A percentile compares a stretch with the other conserved stretches of the same genome.
Evolutionary conservation across 2,113 vertebrate species (phyloP).

Genomic region (Oreocharis arfaki): DNA sequence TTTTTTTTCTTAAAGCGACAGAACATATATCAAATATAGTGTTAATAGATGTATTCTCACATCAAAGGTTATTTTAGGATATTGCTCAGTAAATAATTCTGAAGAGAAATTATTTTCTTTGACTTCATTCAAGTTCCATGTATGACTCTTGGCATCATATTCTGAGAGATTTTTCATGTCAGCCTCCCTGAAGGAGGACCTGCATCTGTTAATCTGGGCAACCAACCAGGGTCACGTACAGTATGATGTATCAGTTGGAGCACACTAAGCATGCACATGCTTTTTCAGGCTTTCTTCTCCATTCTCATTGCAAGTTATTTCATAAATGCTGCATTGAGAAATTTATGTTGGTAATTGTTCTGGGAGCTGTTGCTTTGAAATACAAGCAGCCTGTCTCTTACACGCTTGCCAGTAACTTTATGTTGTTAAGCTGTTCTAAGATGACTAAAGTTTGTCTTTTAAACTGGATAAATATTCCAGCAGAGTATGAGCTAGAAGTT

Average conservation of each 20-base stretch:
- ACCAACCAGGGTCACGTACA: background rate
- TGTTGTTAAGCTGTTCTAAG: background rate
- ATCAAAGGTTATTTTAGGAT: background rate
- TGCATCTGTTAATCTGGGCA: slow-evolving; percentile 29
- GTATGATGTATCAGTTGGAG: background rate
- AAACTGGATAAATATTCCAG: background rate
- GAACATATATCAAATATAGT: background rate
- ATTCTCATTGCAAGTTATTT: background rate
- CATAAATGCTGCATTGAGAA: background rate
- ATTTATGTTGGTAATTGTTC: background rate
- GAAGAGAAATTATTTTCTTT: background rate
- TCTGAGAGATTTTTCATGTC: background rate
- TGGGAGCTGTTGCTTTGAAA: slow-evolving; percentile 1
- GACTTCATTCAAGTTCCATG: background rate
- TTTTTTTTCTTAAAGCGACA: background rate
- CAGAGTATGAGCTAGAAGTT: background rate
- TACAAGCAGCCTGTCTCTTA: background rate
- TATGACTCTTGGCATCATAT: background rate
- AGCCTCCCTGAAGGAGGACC: background rate
- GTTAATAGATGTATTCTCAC: background rate
- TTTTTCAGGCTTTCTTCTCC: background rate
- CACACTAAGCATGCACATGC: background rate
- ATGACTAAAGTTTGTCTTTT: background rate
- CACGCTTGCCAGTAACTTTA: background rate
- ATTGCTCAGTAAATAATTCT: background rate